These are phyloP conservation scores for Aricia artaxerxes DNA, from an alignment of 2,888 invertebrate species.

Conservation along the genomic window DNA sequence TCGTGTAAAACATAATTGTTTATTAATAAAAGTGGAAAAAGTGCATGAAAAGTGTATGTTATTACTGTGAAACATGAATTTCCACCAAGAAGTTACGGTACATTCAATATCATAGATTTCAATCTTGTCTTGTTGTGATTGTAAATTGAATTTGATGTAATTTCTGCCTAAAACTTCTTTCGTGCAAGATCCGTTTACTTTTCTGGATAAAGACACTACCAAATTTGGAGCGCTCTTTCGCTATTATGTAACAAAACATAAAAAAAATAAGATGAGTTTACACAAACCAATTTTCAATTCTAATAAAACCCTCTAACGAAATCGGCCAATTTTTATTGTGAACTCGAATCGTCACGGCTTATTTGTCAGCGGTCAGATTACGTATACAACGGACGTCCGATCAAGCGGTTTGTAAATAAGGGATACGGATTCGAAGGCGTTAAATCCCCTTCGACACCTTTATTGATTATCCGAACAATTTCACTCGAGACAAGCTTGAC, in stretches of 20 bases:
- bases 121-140: neutral
- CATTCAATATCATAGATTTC: neutral
- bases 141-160: neutral
- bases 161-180: neutral
- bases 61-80: no score
- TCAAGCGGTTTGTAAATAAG: slow-evolving; percentile 57
- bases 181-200: neutral
- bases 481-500: slow-evolving; percentile 49
- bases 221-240: neutral
- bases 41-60: no score
- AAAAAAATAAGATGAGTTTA: neutral
- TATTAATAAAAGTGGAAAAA: no score
- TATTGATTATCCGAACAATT: slow-evolving; percentile 44
- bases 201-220: neutral
- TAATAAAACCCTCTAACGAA: no score
- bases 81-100: no score
- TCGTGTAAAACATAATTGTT: no score
- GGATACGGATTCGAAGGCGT: slow-evolving; percentile 49
- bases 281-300: no score
- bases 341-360: neutral
- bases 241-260: neutral
- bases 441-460: slow-evolving; percentile 32
- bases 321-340: no score
- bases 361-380: neutral
- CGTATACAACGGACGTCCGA: slow-evolving; percentile 39